These are phyloP conservation scores for Anoplopoma fimbria DNA, from an alignment of 2,113 vertebrate species.

Conservation along the genomic window DNA sequence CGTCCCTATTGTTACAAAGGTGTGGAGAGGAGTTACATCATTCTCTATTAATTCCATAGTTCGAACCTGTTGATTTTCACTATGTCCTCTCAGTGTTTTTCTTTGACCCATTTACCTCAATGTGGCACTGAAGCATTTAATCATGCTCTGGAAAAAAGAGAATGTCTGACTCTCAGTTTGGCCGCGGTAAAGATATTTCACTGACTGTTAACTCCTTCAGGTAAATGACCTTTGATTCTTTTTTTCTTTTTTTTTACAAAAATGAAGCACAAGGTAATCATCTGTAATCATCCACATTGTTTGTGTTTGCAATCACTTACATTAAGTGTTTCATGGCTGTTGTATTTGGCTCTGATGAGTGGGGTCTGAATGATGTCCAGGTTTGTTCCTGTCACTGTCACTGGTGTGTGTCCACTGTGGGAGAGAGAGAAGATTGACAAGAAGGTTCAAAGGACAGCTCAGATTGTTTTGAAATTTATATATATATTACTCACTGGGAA, in stretches of 20 bases:
- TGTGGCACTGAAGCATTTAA: conserved; percentile 28
- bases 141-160: conserved; percentile 9
- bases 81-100: background rate
- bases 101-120: conserved; percentile 42
- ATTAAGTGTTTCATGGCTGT: conserved; percentile 92
- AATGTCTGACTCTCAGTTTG: conserved; percentile 7
- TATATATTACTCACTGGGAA: background rate
- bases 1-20: conserved; percentile 41
- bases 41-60: conserved; percentile 15
- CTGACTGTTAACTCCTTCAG: background rate
- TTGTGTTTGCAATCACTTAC: conserved; percentile 83
- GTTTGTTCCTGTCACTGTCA: conserved; percentile 95
- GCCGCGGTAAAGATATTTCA: background rate
- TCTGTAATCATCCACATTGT: background rate
- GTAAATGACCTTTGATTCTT: background rate
- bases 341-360: conserved; percentile 96
- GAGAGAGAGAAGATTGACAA: conserved; percentile 13
- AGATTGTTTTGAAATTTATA: conserved; percentile 24
- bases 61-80: conserved; percentile 26
- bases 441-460: background rate
- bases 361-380: conserved; percentile 98
- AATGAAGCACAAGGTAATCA: background rate
- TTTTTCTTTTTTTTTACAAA: background rate
- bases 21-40: conserved; percentile 20
- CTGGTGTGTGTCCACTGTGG: conserved; percentile 92